These are phyloP conservation scores for Tenebrosternarchus preto DNA, from an alignment of 2,113 vertebrate species.

Conservation along the genomic window DNA sequence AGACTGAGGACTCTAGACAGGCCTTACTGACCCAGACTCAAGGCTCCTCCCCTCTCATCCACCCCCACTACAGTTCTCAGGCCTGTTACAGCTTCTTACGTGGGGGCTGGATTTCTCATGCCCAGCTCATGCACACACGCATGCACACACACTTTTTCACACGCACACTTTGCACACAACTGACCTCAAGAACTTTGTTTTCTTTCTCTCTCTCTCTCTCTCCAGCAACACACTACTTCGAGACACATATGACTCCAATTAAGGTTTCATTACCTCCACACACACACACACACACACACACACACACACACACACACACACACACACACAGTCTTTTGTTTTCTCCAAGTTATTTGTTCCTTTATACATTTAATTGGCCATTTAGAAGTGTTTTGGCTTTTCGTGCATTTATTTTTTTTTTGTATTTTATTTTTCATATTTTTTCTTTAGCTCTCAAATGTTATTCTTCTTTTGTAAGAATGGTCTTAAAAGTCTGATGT, in stretches of 20 bases:
- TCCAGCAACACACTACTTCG: constrained; percentile 67
- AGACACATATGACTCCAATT: constrained; percentile 22
- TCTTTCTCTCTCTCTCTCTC: constrained; percentile 27
- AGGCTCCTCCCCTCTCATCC: constrained; percentile 25
- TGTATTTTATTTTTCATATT: background rate
- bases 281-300: constrained; percentile 5
- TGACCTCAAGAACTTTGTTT: constrained; percentile 14
- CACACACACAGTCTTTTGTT: background rate
- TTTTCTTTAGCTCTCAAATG: background rate
- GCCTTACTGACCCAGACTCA: constrained; percentile 30
- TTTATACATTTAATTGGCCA: background rate
- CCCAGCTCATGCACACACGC: constrained; percentile 60
- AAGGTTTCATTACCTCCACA: constrained; percentile 12
- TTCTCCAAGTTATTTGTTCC: background rate
- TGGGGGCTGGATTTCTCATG: constrained; percentile 75
- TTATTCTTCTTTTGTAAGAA: background rate
- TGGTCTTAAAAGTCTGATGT: background rate
- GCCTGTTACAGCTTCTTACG: constrained; percentile 63
- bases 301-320: constrained; percentile 25
- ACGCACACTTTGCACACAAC: constrained; percentile 12
- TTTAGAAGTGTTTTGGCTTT: background rate
- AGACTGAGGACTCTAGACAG: background rate
- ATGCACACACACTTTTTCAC: constrained; percentile 38
- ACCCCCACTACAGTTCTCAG: constrained; percentile 67
- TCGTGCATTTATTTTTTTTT: background rate